Base-by-base conservation (phyloP, 1,140 invertebrate genomes). In the Eriosoma lanigerum region DNA sequence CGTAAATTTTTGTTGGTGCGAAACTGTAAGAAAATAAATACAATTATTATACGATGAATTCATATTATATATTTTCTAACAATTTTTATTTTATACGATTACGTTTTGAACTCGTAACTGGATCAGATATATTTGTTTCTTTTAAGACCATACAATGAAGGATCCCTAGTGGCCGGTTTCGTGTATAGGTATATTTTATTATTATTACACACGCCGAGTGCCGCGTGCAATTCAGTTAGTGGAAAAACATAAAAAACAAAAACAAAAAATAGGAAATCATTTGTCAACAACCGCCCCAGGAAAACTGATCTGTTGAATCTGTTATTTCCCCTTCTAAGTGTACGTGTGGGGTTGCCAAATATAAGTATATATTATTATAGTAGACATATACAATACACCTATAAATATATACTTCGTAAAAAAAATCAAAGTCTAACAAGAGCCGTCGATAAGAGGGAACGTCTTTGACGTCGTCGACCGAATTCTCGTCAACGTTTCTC, bases 351-450 rank as follows among this genome's bases (percentile, higher is more conserved):
- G n/a, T 13, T 12, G 10, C 13, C 9, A 24, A 24, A 5, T 13
- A 60, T 12, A 58, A 26, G 17, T 13, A 32, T 29, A 13, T 24
- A 9, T 21, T 26, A 26, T n/a, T n/a, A n/a, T n/a, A n/a, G n/a
- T n/a, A n/a, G n/a, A n/a, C n/a, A 38, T 38, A 38, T 38, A 38
- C 32, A 38, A n/a, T 8, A 38, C 32, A 38, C 32, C 32, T 73
- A 48, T 32, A 54, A 1, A 46, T 26, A 52, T 38, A 44, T 21
- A 58, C 58, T 76, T 60, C 6, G n/a, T 21, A n/a, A 44, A 6
- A 44, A 76, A 76, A 76, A 76, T 24, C 54, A 38, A 6, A 46
- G 13, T 19, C 72, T 76, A 60, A 76, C 73, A 19, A 76, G 32
- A 60, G 24, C 13, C 32, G 32, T 17, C 24, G 24, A 32, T 9